A percentile compares a stretch with the other conserved stretches of the same genome.
phyloP scores from a whole-genome alignment of 92 coral and sea anemone genomes.

The Palythoa grandiflora region DNA sequence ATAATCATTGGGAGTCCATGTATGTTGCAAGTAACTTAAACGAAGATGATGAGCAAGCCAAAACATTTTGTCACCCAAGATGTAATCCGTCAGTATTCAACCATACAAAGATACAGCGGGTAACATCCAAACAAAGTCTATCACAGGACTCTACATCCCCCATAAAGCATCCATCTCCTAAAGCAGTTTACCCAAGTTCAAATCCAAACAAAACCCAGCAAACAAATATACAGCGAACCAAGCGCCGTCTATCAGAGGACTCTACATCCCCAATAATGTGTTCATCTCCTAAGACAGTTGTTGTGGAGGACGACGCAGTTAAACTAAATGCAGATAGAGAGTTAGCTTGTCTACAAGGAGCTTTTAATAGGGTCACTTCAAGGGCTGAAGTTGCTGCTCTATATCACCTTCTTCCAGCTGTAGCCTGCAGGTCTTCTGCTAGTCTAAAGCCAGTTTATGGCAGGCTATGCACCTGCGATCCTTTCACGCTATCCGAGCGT shows the following conservation, averaged over 20 bases:
- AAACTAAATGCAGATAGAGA: neutral
- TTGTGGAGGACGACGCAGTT: neutral
- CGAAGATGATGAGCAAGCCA: neutral
- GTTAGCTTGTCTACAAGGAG: neutral
- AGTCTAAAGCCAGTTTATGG: neutral
- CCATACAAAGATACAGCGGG: neutral
- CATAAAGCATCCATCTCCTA: neutral
- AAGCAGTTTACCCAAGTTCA: neutral
- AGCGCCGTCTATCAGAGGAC: neutral
- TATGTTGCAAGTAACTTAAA: neutral
- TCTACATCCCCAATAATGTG: neutral
- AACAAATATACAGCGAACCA: neutral
- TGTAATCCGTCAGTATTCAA: neutral
- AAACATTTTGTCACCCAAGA: neutral
- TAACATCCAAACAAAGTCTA: neutral
- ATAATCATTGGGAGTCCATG: conserved; percentile 32
- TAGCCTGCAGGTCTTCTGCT: neutral
- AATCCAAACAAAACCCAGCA: neutral
- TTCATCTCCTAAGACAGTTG: neutral
- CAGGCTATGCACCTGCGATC: neutral
- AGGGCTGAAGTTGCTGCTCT: neutral
- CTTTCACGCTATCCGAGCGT: neutral
- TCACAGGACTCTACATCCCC: neutral
- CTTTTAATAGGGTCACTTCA: neutral
- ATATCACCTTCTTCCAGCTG: neutral